Evolutionary conservation across 2,797 vertebrate species (phyloP).

Genomic region (Yasuhikotakia modesta): DNA sequence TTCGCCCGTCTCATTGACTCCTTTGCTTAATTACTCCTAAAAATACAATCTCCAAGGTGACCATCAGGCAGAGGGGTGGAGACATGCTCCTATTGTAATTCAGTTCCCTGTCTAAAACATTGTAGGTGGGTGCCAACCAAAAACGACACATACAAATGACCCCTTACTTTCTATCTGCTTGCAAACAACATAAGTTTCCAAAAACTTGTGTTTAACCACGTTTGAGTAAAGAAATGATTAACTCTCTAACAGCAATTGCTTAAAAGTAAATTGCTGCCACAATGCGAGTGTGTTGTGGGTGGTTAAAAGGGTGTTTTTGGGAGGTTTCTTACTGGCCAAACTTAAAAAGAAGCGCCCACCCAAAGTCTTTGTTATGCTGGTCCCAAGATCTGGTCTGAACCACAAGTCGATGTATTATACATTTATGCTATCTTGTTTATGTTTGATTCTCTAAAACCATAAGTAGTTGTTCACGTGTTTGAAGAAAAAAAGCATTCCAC

Average conservation of each 20-base stretch:
- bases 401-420: background rate
- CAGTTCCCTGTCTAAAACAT: no score
- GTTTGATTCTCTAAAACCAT: background rate
- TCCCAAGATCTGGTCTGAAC: background rate
- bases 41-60: background rate
- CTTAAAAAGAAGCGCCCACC: background rate
- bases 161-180: no score
- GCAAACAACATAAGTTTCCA: background rate
- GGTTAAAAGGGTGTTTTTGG: background rate
- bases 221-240: background rate
- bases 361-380: background rate
- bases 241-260: background rate
- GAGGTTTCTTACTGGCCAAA: background rate
- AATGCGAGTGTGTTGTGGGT: background rate
- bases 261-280: background rate
- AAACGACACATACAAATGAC: no score
- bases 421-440: background rate
- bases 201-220: background rate
- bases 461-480: background rate
- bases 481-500: slow-evolving; percentile 10
- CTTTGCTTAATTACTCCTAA: background rate
- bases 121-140: no score
- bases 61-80: background rate
- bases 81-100: background rate
- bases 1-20: background rate